Conservation (phyloP, 2,113 vertebrate genomes). For the Pituophis catenifer region DNA sequence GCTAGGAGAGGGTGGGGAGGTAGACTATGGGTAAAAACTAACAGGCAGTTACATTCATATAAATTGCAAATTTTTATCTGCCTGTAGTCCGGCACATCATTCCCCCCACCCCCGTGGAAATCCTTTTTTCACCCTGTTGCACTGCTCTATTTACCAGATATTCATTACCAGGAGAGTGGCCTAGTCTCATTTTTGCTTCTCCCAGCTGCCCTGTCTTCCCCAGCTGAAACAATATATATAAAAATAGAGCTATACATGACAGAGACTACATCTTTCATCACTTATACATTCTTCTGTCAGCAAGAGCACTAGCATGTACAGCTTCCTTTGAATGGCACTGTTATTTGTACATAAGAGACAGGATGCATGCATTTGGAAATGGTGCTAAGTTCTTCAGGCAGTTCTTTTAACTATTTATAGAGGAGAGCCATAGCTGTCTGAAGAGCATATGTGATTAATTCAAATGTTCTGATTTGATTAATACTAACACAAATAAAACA, state of each 20-base stretch:
- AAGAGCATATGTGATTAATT: fast-evolving
- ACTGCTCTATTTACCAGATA: background rate
- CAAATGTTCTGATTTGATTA: background rate
- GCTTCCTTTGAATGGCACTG: background rate
- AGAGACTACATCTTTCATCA: background rate
- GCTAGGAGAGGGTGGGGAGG: background rate
- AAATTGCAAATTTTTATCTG: background rate
- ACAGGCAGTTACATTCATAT: background rate
- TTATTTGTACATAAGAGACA: background rate
- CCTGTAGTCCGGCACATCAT: background rate
- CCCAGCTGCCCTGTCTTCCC: background rate
- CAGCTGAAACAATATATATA: background rate
- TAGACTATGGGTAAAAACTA: background rate
- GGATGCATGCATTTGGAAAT: background rate
- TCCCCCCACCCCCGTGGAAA: background rate
- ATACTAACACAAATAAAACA: background rate
- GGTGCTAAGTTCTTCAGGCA: background rate
- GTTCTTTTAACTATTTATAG: background rate
- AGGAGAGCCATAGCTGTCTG: too few species aligned
- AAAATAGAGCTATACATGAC: background rate
- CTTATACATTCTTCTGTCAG: background rate
- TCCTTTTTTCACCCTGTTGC: background rate
- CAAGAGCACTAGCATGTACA: background rate
- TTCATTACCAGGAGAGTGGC: background rate
- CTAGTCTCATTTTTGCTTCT: background rate